Conservation (phyloP, 2,888 invertebrate species). For the Timema cristinae region DNA sequence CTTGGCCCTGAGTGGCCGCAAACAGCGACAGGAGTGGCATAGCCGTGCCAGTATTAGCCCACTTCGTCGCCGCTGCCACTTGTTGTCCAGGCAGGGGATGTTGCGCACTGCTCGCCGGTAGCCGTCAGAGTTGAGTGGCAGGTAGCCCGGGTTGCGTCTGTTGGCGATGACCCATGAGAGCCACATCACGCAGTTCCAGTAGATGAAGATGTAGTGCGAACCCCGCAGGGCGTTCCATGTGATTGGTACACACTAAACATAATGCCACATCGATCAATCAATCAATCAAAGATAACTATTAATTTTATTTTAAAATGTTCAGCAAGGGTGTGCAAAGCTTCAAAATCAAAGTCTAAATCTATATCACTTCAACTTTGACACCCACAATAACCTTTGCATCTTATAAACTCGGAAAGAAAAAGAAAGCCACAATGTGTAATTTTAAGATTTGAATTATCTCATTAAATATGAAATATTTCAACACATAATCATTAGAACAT, state of each 20-base stretch:
- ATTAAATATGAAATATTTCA: too few relatives aligned
- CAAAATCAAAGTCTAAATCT: too few relatives aligned
- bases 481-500: too few relatives aligned
- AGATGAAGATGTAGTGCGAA: slow-evolving; percentile 85
- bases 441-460: too few relatives aligned
- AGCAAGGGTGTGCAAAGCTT: too few relatives aligned
- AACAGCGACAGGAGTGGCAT: slow-evolving; percentile 87
- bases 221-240: slow-evolving; percentile 85
- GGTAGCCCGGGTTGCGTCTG: slow-evolving; percentile 83
- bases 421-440: too few relatives aligned
- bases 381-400: too few relatives aligned
- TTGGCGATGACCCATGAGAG: slow-evolving; percentile 87
- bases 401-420: too few relatives aligned
- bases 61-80: slow-evolving; percentile 79
- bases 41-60: slow-evolving; percentile 64
- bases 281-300: neutral
- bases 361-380: too few relatives aligned
- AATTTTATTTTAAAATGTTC: too few relatives aligned
- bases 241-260: slow-evolving; percentile 72
- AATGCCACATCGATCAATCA: slow-evolving; percentile 16
- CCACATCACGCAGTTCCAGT: slow-evolving; percentile 92
- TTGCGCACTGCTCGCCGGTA: slow-evolving; percentile 88
- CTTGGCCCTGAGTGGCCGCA: slow-evolving; percentile 82
- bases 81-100: slow-evolving; percentile 89
- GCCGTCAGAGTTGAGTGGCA: slow-evolving; percentile 83